phyloP scores from a whole-genome alignment of 2,888 invertebrate species.

The Nipponacmea schrenckii region DNA sequence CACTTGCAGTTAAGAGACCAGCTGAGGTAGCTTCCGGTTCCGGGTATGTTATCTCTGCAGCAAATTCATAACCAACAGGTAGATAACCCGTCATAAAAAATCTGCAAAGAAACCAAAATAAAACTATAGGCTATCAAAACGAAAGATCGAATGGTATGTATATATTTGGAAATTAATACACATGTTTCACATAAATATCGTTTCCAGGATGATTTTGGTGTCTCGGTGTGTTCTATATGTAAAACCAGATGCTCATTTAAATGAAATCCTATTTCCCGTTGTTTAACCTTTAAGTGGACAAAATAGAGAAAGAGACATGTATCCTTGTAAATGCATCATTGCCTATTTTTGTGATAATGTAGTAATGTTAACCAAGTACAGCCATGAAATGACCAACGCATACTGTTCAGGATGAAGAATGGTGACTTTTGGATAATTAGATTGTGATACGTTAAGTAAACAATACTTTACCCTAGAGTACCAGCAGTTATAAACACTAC shows the following conservation, averaged over 20 bases:
- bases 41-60: conserved; percentile 96
- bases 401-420: too few relatives aligned
- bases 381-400: not conserved
- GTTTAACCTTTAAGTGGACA: too few relatives aligned
- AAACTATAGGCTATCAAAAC: not conserved
- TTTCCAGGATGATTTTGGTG: too few relatives aligned
- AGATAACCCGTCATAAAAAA: conserved; percentile 99
- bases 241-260: too few relatives aligned
- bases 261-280: too few relatives aligned
- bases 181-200: too few relatives aligned
- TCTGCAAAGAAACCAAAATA: conserved; percentile 70
- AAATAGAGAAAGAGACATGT: too few relatives aligned
- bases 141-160: too few relatives aligned
- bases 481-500: conserved; percentile 89
- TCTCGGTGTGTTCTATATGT: too few relatives aligned
- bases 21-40: conserved; percentile 97
- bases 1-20: conserved; percentile 91
- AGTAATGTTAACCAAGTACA: not conserved
- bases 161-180: too few relatives aligned
- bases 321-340: not conserved
- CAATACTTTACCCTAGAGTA: conserved; percentile 79
- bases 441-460: too few relatives aligned
- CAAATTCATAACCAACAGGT: conserved; percentile 97
- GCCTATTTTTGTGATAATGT: not conserved
- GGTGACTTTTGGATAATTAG: not conserved